Conservation (phyloP, 2,888 invertebrate genomes). For the Amphipyra tragopoginis region DNA sequence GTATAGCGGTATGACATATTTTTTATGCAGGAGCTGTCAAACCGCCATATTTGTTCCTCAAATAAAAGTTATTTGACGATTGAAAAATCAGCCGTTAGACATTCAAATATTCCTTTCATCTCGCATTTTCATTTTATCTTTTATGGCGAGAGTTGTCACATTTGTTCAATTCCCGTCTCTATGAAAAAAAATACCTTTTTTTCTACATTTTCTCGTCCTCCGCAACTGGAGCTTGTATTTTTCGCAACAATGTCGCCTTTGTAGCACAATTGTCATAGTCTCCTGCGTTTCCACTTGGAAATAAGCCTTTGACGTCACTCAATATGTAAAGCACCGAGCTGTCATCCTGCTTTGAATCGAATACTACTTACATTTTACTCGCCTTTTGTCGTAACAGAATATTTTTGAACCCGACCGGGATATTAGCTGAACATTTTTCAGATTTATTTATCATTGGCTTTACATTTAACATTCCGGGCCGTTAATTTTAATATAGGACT, state of each 20-base stretch:
- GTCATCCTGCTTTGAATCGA: constrained; percentile 61
- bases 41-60: too few relatives aligned
- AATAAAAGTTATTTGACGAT: too few relatives aligned
- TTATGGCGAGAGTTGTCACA: constrained; percentile 1
- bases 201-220: constrained; percentile 9
- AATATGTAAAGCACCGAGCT: constrained; percentile 63
- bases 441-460: constrained; percentile 32
- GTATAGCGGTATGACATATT: too few relatives aligned
- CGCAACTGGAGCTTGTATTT: constrained; percentile 22
- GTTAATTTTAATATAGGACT: constrained; percentile 40
- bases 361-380: constrained; percentile 49
- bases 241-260: constrained; percentile 49
- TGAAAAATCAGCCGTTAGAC: too few relatives aligned
- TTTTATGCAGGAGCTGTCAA: too few relatives aligned
- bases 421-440: constrained; percentile 27
- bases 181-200: constrained; percentile 7
- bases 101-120: constrained; percentile 5
- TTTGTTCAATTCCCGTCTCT: constrained; percentile 16
- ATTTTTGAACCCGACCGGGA: constrained; percentile 10
- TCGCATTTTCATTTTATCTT: constrained; percentile 7
- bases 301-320: constrained; percentile 61
- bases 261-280: constrained; percentile 38
- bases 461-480: constrained; percentile 31
- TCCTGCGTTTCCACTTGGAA: constrained; percentile 36
- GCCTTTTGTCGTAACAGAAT: constrained; percentile 40